Evolutionary conservation across 2,113 vertebrate genomes (phyloP), one percentile per base, ranked within the genome.

Genomic region (Amphiprion ocellaris): DNA sequence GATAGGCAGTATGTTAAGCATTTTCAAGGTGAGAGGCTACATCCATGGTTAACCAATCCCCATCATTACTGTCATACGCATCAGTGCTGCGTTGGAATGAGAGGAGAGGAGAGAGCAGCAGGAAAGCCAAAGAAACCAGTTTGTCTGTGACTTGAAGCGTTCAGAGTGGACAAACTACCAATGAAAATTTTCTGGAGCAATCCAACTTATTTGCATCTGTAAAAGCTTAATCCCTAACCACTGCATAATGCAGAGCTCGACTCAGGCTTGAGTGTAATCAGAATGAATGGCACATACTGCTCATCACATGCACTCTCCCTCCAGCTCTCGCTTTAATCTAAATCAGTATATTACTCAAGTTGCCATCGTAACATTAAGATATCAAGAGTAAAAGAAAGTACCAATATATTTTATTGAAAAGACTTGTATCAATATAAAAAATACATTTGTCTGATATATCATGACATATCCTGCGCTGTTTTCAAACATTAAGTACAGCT

Each of bases 141-240:
- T 50, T 62, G 58, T 81, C 58, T 75, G 62, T 80, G 70, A 74
- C 81, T 85, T 78, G 41, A 84, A 72, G 55, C n/a, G 3, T 74
- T 72, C 33, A 81, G 37, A 81, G 65, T 74, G 75, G 77, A 88
- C 87, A 63, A 78, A 85, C 79, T 82, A 61, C 68, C 88, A 84
- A 86, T 84, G 64, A 88, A 77, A 79, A 37, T 37, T 85, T 91
- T 86, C 74, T 65, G 59, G 50, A 81, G 76, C 61, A 77, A 74
- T 89, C 61, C 68, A 79, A 79, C 47, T 84, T 82, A 87, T 91
- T 91, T 89, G 75, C 85, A 89, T 87, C 63, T 33, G 24, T 74
- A 56, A 85, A 87, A 86, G 74, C 75, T 21, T 90, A 87, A 89
- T 89, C 87, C 82, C 73, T 70, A 85, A 85, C 77, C 71, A 75